Percentiles rank a stretch among this genome's conserved stretches.
phyloP scores from a whole-genome alignment of 2,113 vertebrate species.

The Butorides virescens region DNA sequence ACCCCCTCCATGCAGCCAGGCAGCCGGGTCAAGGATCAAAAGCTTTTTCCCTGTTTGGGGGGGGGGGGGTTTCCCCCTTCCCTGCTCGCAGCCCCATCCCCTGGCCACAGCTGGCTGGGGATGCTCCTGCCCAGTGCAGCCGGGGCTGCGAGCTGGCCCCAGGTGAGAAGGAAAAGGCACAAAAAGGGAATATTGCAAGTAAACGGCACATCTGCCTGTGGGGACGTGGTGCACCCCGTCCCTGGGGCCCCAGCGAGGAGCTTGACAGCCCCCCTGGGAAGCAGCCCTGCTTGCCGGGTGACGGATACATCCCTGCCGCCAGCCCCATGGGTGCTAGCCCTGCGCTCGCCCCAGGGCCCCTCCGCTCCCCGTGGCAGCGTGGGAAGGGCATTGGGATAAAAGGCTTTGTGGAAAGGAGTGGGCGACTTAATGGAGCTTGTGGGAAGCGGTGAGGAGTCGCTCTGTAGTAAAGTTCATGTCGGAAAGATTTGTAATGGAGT shows the following conservation, averaged over 20 bases:
- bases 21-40: not conserved
- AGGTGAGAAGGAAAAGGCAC: not conserved
- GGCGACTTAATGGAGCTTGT: not conserved
- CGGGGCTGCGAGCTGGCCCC: not conserved
- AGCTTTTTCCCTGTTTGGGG: not conserved
- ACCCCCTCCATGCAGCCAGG: not conserved
- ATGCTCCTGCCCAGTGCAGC: not conserved
- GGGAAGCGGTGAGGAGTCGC: not conserved
- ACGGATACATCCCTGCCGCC: rapidly evolving
- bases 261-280: not conserved
- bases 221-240: rapidly evolving
- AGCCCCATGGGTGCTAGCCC: not conserved
- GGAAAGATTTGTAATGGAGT: conserved; percentile 3
- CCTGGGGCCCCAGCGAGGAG: rapidly evolving
- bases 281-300: not conserved
- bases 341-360: rapidly evolving
- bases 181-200: rapidly evolving
- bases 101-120: rapidly evolving
- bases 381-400: not conserved
- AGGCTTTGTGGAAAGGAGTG: not conserved
- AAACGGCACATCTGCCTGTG: not conserved
- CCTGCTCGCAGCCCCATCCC: not conserved
- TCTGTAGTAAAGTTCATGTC: not conserved
- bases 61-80: rapidly evolving
- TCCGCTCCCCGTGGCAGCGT: rapidly evolving